Evolutionary conservation across 2,888 invertebrate genomes (phyloP).

Genomic region (Cetonia aurata): DNA sequence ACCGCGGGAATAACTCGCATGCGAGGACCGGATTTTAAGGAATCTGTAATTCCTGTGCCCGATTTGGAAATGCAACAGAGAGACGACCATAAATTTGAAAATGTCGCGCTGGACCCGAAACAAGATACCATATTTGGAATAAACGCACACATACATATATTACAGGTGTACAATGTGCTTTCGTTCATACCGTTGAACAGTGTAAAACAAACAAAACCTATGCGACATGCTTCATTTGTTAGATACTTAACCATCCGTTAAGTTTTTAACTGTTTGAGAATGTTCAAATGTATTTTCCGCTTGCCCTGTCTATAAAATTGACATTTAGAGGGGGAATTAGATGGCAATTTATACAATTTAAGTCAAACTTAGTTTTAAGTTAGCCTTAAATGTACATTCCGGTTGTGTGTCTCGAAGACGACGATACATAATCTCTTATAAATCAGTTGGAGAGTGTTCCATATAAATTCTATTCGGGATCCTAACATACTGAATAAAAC

Average conservation of each 20-base stretch:
- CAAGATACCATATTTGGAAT: conserved; percentile 50
- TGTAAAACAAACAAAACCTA: neutral
- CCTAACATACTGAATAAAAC: conserved; percentile 35
- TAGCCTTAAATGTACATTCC: conserved; percentile 5
- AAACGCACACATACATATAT: conserved; percentile 47
- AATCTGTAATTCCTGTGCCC: conserved; percentile 45
- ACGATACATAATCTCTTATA: conserved; percentile 39
- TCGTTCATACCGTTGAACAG: neutral
- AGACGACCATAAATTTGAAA: conserved; percentile 48
- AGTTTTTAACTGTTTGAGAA: too few species aligned
- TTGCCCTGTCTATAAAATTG: too few species aligned
- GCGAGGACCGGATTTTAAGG: conserved; percentile 41
- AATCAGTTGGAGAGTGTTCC: conserved; percentile 35
- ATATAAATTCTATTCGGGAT: conserved; percentile 31
- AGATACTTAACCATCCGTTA: too few species aligned
- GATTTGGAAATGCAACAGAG: conserved; percentile 48
- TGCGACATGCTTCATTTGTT: too few species aligned
- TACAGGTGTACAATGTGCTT: conserved; percentile 17
- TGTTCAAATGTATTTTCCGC: too few species aligned
- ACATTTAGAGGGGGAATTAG: too few species aligned
- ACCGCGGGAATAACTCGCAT: conserved; percentile 5
- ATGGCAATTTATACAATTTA: too few species aligned
- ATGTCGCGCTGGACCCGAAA: conserved; percentile 47
- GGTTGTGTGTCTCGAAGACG: neutral
- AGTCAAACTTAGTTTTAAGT: neutral